Evolutionary conservation across 2,888 invertebrate species (phyloP).

Genomic region (Sarcophaga rosellei): DNA sequence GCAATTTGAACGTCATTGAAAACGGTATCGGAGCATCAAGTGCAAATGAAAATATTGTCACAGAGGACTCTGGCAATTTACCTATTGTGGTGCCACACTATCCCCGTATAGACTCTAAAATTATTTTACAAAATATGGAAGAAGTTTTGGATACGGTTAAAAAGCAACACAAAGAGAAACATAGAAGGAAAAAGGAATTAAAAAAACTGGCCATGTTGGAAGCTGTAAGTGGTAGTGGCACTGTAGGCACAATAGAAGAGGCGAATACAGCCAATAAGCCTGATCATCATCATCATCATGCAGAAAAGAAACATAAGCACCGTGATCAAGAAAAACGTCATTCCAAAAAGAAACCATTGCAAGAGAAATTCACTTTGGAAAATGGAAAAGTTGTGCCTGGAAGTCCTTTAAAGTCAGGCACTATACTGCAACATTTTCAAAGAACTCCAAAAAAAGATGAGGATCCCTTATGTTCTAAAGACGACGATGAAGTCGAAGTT

Average conservation of each 20-base stretch:
- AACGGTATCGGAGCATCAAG: neutral
- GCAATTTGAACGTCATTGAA: conserved; percentile 35
- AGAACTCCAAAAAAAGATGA: conserved; percentile 71
- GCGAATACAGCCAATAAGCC: conserved; percentile 60
- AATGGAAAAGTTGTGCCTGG: conserved; percentile 68
- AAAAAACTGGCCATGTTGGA: conserved; percentile 75
- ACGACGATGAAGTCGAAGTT: conserved; percentile 15
- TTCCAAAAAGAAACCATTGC: conserved; percentile 71
- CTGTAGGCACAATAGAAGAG: conserved; percentile 24
- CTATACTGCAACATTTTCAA: conserved; percentile 72
- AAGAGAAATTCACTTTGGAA: conserved; percentile 73
- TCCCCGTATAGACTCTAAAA: conserved; percentile 77
- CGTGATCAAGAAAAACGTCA: conserved; percentile 58
- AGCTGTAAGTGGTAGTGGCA: conserved; percentile 66
- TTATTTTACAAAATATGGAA: conserved; percentile 80
- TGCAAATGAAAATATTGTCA: neutral
- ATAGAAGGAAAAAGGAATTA: conserved; percentile 77
- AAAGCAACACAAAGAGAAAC: conserved; percentile 79
- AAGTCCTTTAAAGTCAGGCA: conserved; percentile 55
- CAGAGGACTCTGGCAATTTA: conserved; percentile 17
- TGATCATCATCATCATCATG: conserved; percentile 40
- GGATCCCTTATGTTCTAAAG: neutral
- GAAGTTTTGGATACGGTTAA: conserved; percentile 80
- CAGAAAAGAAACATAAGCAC: conserved; percentile 56
- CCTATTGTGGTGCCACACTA: conserved; percentile 73